phyloP scores from a whole-genome alignment of 2,888 invertebrate genomes.

The Spodoptera exigua region DNA sequence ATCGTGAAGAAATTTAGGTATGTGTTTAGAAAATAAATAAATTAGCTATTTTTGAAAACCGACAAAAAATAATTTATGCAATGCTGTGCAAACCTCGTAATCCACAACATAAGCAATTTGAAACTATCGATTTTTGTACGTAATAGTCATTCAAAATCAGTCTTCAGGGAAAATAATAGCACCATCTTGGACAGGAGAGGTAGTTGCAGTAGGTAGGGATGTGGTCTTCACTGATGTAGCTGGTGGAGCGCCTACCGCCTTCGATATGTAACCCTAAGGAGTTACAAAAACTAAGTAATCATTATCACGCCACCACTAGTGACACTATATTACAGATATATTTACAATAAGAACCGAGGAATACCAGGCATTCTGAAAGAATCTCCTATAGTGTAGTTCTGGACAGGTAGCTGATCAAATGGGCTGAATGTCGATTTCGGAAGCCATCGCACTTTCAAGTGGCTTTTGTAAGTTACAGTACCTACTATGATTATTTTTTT shows the following conservation, averaged over 20 bases:
- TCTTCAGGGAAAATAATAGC: conserved; percentile 72
- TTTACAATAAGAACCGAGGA: conserved; percentile 19
- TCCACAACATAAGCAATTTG: conserved; percentile 5
- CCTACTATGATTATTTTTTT: too few relatives aligned
- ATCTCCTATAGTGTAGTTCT: too few relatives aligned
- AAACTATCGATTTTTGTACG: conserved; percentile 19
- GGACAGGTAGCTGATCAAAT: too few relatives aligned
- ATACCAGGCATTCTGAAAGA: too few relatives aligned
- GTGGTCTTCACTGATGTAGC: conserved; percentile 49
- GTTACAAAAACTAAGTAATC: conserved; percentile 63
- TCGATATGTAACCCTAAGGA: conserved; percentile 71
- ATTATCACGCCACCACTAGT: conserved; percentile 62
- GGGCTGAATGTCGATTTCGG: too few relatives aligned
- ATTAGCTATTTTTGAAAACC: too few relatives aligned
- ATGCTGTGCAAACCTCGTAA: conserved; percentile 16
- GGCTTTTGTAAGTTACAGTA: too few relatives aligned
- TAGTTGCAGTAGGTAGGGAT: conserved; percentile 47
- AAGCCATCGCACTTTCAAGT: too few relatives aligned
- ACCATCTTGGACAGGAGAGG: conserved; percentile 51
- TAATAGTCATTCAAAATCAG: conserved; percentile 56
- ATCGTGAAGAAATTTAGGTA: too few relatives aligned
- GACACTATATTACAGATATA: conserved; percentile 30
- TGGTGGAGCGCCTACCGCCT: conserved; percentile 52
- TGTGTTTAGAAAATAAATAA: too few relatives aligned
- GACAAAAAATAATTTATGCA: too few relatives aligned